Percentiles rank a stretch among this genome's conserved stretches.
Conservation (phyloP, 2,113 vertebrate genomes). For the Dicerorhinus sumatrensis region DNA sequence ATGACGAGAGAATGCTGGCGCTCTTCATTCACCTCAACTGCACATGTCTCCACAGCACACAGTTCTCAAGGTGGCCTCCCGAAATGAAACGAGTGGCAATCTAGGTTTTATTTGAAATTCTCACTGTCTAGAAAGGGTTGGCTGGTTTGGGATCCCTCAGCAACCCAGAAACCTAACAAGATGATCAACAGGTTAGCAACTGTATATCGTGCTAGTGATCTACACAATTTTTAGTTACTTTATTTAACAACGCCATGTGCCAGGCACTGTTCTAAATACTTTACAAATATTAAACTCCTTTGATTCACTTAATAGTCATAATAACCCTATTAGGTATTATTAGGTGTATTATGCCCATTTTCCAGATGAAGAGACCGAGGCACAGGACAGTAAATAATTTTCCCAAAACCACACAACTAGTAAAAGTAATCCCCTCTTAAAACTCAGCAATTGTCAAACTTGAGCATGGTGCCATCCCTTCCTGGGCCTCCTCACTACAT, state of each 20-base stretch:
- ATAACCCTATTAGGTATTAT: background rate
- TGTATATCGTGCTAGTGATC: background rate
- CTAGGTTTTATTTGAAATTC: background rate
- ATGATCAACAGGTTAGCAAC: background rate
- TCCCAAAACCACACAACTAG: background rate
- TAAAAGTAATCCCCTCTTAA: slow-evolving; percentile 20
- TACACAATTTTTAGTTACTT: background rate
- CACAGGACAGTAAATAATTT: background rate
- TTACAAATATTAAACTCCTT: background rate
- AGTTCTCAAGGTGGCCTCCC: background rate
- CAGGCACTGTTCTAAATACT: background rate
- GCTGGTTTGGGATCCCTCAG: background rate
- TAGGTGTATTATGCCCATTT: background rate
- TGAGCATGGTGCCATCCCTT: background rate
- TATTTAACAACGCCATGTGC: background rate
- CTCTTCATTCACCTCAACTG: background rate
- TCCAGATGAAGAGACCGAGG: background rate
- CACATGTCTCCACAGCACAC: background rate
- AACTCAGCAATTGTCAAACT: background rate
- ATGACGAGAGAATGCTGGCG: background rate
- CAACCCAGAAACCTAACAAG: background rate
- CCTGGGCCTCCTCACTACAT: background rate
- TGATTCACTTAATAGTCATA: background rate
- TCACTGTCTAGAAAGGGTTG: background rate
- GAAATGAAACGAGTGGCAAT: background rate